Percentiles rank a stretch among this genome's conserved stretches.
Evolutionary conservation across 2,888 invertebrate genomes (phyloP).

Genomic region (Athripsodes cinereus): DNA sequence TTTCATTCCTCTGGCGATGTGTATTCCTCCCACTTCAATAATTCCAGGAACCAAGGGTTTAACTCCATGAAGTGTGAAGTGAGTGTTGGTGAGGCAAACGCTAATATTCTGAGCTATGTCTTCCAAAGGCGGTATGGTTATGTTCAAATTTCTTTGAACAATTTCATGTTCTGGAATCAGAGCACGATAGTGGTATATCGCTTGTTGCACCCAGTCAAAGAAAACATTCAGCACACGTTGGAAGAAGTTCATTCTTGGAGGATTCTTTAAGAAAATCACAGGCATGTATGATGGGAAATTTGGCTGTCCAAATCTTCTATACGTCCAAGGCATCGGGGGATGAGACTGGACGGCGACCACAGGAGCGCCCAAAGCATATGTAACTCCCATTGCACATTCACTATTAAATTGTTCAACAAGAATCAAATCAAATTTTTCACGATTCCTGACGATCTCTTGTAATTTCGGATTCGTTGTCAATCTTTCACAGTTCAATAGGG

Average conservation of each 20-base stretch:
- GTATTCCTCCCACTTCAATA: slow-evolving; percentile 51
- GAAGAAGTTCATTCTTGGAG: slow-evolving; percentile 38
- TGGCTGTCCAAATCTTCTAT: slow-evolving; percentile 40
- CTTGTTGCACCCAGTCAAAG: slow-evolving; percentile 29
- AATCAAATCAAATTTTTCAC: slow-evolving; percentile 53
- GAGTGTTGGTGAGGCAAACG: slow-evolving; percentile 44
- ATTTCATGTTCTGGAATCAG: slow-evolving; percentile 33
- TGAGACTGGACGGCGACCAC: slow-evolving; percentile 52
- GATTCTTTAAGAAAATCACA: slow-evolving; percentile 31
- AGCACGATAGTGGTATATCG: slow-evolving; percentile 33
- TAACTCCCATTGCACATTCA: slow-evolving; percentile 58
- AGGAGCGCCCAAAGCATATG: slow-evolving; percentile 52
- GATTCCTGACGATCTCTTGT: neutral
- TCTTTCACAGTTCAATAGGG: neutral
- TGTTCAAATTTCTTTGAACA: slow-evolving; percentile 35
- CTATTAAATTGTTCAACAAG: slow-evolving; percentile 58
- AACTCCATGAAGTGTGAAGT: slow-evolving; percentile 40
- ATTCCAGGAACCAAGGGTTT: slow-evolving; percentile 41
- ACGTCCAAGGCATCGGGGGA: slow-evolving; percentile 52
- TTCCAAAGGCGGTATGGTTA: slow-evolving; percentile 35
- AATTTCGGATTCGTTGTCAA: neutral
- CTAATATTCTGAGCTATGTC: slow-evolving; percentile 42
- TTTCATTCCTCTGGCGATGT: slow-evolving; percentile 35
- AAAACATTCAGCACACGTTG: slow-evolving; percentile 43
- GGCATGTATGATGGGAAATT: slow-evolving; percentile 50